phyloP scores from a whole-genome alignment of 1,140 invertebrate genomes.

The Drosophila santomea region DNA sequence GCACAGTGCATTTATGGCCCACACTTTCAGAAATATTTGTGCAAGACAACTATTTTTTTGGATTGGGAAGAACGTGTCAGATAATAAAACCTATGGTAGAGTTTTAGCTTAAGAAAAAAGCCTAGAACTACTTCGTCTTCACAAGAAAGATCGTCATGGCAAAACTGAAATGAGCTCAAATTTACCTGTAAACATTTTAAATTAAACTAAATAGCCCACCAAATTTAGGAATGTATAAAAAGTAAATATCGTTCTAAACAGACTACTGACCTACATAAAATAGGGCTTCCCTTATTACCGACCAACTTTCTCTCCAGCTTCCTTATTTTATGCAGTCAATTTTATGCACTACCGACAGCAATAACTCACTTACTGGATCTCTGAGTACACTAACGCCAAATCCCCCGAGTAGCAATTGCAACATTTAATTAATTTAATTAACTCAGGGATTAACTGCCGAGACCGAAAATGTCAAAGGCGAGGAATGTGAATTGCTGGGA shows the following conservation, averaged over 20 bases:
- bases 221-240: no score
- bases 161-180: no score
- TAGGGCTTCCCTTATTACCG: not conserved
- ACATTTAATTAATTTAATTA: slow-evolving; percentile 82
- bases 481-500: slow-evolving; percentile 42
- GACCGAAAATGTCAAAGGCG: slow-evolving; percentile 55
- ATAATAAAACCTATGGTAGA: no score
- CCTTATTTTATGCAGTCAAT: not conserved
- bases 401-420: slow-evolving; percentile 60
- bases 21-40: slow-evolving; percentile 14
- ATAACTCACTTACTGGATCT: slow-evolving; percentile 35
- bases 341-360: slow-evolving; percentile 45
- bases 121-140: no score
- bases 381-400: slow-evolving; percentile 23
- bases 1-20: slow-evolving; percentile 21
- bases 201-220: no score
- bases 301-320: not conserved
- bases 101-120: no score
- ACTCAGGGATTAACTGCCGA: slow-evolving; percentile 66
- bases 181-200: no score
- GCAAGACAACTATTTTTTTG: no score
- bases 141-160: no score
- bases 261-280: not conserved
- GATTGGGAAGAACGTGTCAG: no score
- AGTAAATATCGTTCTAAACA: no score